These are phyloP conservation scores for Chromoteleia sp. DNA, from an alignment of 2,888 invertebrate genomes.

Conservation along the genomic window DNA sequence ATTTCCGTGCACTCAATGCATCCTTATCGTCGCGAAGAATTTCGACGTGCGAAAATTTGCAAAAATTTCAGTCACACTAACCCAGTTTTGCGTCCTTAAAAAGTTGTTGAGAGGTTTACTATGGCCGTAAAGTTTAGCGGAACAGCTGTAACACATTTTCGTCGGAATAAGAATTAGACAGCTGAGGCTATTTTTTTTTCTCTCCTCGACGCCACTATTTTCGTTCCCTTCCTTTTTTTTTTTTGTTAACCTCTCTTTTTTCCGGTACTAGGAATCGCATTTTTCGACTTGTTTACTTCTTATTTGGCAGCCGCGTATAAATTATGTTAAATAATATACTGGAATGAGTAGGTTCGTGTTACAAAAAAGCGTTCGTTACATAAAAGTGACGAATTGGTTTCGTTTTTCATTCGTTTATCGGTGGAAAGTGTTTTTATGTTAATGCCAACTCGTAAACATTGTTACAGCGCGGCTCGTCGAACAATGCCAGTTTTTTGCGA, in stretches of 20 bases:
- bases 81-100: conserved; percentile 6
- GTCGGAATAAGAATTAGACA: conserved; percentile 11
- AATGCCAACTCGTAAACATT: conserved; percentile 9
- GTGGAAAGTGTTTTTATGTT: conserved; percentile 13
- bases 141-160: conserved; percentile 17
- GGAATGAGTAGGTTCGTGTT: background rate
- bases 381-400: conserved; percentile 14
- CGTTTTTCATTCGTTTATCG: conserved; percentile 16
- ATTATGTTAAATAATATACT: conserved; percentile 9
- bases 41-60: conserved; percentile 4
- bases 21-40: background rate
- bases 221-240: background rate
- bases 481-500: conserved; percentile 11
- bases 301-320: conserved; percentile 16
- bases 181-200: conserved; percentile 5
- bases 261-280: background rate
- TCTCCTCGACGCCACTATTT: background rate
- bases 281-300: conserved; percentile 23
- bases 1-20: background rate
- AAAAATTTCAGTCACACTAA: conserved; percentile 5
- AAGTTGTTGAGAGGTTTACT: background rate
- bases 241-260: background rate
- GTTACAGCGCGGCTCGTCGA: background rate
- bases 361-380: conserved; percentile 4
- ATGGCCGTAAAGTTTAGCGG: conserved; percentile 10